A percentile compares a stretch with the other conserved stretches of the same genome.
These are phyloP conservation scores for Cheilosia urbana DNA, from an alignment of 2,888 invertebrate genomes.

Conservation along the genomic window DNA sequence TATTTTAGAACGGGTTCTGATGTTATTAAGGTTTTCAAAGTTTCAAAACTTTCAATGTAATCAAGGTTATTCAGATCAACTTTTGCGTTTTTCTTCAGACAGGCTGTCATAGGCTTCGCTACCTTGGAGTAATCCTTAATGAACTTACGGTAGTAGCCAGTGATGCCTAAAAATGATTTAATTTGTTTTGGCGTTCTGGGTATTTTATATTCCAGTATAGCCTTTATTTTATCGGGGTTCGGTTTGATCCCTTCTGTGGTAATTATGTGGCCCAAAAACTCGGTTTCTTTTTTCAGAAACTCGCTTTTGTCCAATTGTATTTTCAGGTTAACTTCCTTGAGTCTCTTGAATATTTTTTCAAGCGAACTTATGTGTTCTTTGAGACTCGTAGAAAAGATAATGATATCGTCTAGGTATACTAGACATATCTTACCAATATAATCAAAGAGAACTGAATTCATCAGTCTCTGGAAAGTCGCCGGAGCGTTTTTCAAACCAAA, in stretches of 20 bases:
- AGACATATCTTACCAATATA: conserved; percentile 1
- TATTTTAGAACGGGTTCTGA: not conserved
- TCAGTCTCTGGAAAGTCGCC: conserved; percentile 72
- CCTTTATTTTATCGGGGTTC: not conserved
- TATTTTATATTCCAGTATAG: not conserved
- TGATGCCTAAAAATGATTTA: not conserved
- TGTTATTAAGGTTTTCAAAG: too few relatives aligned
- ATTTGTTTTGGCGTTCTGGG: not conserved
- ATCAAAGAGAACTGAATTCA: not conserved
- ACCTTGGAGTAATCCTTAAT: not conserved
- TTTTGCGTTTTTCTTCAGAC: not conserved
- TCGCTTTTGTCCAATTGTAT: conserved; percentile 59
- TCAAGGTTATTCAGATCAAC: not conserved
- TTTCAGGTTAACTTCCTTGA: conserved; percentile 49
- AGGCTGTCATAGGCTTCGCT: not conserved
- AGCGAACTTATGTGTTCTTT: conserved; percentile 9
- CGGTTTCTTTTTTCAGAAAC: conserved; percentile 6
- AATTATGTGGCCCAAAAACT: conserved; percentile 77
- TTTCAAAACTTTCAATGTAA: conserved; percentile 1
- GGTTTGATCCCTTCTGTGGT: conserved; percentile 74
- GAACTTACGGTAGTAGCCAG: not conserved
- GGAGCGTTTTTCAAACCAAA: conserved; percentile 75
- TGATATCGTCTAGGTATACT: not conserved
- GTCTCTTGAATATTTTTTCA: conserved; percentile 43
- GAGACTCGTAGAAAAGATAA: conserved; percentile 51